These are phyloP conservation scores for Melopsittacus undulatus DNA, from an alignment of 2,797 vertebrate genomes.

Conservation along the genomic window DNA sequence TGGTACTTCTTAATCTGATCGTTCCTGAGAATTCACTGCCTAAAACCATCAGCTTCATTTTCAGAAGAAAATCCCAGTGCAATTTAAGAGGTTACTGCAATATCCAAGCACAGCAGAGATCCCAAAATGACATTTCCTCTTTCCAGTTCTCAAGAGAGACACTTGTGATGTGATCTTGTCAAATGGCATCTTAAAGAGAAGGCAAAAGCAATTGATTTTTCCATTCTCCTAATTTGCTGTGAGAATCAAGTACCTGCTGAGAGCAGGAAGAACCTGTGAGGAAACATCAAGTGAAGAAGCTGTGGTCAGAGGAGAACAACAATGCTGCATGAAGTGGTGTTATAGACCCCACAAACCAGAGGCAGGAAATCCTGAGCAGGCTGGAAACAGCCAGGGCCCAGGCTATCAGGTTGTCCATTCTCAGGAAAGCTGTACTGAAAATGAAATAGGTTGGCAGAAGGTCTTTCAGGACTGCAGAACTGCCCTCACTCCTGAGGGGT, in stretches of 20 bases:
- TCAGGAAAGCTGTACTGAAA: not conserved
- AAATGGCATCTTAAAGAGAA: not conserved
- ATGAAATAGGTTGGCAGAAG: not conserved
- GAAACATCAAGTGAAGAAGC: not conserved
- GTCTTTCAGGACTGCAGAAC: not conserved
- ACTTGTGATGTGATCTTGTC: not conserved
- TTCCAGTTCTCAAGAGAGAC: not conserved
- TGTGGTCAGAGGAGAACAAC: not conserved
- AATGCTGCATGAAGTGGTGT: rapidly evolving
- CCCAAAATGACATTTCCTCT: not conserved
- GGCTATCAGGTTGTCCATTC: not conserved
- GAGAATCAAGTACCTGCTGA: not conserved
- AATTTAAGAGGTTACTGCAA: not conserved
- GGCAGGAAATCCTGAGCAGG: not conserved
- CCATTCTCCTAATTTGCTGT: not conserved
- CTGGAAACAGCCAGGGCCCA: not conserved
- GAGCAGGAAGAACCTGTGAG: not conserved
- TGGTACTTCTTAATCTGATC: not conserved
- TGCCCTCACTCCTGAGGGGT: not conserved
- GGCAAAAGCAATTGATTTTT: not conserved
- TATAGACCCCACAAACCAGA: not conserved
- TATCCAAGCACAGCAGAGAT: not conserved
- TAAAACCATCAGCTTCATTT: not conserved
- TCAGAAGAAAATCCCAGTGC: not conserved
- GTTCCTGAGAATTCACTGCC: not conserved